Evolutionary conservation across 2,113 vertebrate genomes (phyloP), one percentile per base, ranked within the genome.

Genomic region (Neoarius graeffei): DNA sequence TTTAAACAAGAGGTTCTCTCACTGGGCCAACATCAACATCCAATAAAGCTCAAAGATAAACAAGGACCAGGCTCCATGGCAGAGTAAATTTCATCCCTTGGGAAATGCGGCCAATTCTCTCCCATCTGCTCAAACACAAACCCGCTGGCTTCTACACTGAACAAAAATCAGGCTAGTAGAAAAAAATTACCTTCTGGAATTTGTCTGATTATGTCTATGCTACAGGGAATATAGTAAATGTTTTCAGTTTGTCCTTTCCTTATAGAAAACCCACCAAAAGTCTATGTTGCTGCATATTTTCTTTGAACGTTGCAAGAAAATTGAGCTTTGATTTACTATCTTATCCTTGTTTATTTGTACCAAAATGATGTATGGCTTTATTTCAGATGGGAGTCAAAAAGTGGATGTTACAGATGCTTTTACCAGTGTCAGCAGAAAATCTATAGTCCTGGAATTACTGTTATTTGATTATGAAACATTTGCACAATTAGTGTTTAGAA

Each of bases 1-100:
- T 93, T 94, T 94, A 93, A 94, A 95, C 93, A 94, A 90, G 94
- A 94, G 93, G 92, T 94, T 92, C 92, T 94, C 90, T 94, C 86
- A 87, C 89, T 89, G 87, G 20, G 94, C 95, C 94, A 95, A 95
- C 93, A 95, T 95, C 94, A 95, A 95, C 94, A 95, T 95, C 93
- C 92, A 95, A 94, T 94, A 95, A 95, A 94, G 94, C 90, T 89
- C 91, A 92, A 95, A 95, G 94, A 95, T 95, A 95, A 95, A 95
- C 94, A 95, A 76, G 92, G 94, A 93, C 89, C 90, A 92, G 90
- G 90, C 90, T 94, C 94, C 88, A 91, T 92, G 91, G 92, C 94
- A 93, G 94, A 94, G 92, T 94, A 94, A 93, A 95, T 94, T 95
- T 94, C 94, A 94, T 94, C 94, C 93, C 92, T 82, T 89, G 92